Conservation (phyloP, 2,888 invertebrate genomes). For the Drosophila melanocephala region DNA sequence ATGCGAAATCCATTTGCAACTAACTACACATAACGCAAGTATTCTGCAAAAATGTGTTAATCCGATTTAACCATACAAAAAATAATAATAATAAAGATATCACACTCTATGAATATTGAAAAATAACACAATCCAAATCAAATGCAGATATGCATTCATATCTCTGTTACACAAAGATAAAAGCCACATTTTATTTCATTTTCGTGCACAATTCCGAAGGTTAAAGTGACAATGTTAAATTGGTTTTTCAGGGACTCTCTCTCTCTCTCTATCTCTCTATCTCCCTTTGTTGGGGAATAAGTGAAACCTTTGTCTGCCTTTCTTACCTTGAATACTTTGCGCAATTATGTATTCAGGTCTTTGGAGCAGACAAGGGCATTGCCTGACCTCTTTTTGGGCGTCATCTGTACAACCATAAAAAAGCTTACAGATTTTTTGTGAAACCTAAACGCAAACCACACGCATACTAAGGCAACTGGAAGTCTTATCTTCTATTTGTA, state of each 20-base stretch:
- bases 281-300: slow-evolving; percentile 13
- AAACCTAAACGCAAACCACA: neutral
- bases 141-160: slow-evolving; percentile 33
- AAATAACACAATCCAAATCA: slow-evolving; percentile 4
- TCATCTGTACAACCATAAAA: neutral
- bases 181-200: slow-evolving; percentile 17
- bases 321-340: neutral
- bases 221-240: slow-evolving; percentile 40
- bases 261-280: too few relatives aligned
- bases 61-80: slow-evolving; percentile 15
- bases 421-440: neutral
- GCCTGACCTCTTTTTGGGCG: slow-evolving; percentile 10
- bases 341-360: slow-evolving; percentile 46
- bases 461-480: neutral
- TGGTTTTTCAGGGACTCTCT: neutral
- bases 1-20: slow-evolving; percentile 4
- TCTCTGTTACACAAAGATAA: slow-evolving; percentile 2
- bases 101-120: slow-evolving; percentile 12
- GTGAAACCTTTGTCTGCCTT: slow-evolving; percentile 30
- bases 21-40: slow-evolving; percentile 2
- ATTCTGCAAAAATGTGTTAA: slow-evolving; percentile 10
- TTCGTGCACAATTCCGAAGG: slow-evolving; percentile 6
- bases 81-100: slow-evolving; percentile 11
- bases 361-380: slow-evolving; percentile 30
- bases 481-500: neutral